These are phyloP conservation scores for Dendroctonus valens DNA, from an alignment of 1,140 invertebrate species.

Conservation along the genomic window DNA sequence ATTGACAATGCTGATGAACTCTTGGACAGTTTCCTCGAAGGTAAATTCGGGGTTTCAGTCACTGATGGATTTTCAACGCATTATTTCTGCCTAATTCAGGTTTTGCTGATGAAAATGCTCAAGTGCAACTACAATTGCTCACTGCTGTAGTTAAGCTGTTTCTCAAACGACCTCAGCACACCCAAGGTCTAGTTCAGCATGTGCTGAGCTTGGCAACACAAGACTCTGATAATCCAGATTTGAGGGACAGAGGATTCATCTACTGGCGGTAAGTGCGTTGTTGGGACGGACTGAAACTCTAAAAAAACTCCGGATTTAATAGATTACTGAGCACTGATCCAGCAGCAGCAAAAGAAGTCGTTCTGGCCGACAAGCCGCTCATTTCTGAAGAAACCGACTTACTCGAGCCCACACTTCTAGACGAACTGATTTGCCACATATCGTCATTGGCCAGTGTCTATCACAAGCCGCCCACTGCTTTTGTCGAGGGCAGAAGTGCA, in stretches of 20 bases:
- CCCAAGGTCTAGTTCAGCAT: slow-evolving; percentile 96
- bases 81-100: slow-evolving; percentile 47
- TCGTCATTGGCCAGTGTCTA: slow-evolving; percentile 98
- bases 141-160: slow-evolving; percentile 99
- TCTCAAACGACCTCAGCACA: slow-evolving; percentile 95
- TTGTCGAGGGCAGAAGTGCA: slow-evolving; percentile 79
- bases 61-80: background rate
- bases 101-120: slow-evolving; percentile 99
- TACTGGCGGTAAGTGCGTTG: slow-evolving; percentile 78
- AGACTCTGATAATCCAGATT: slow-evolving; percentile 99
- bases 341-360: slow-evolving; percentile 97
- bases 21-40: slow-evolving; percentile 96
- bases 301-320: slow-evolving; percentile 6
- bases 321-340: slow-evolving; percentile 94
- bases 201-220: slow-evolving; percentile 92
- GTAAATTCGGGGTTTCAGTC: background rate
- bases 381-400: slow-evolving; percentile 99
- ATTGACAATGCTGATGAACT: slow-evolving; percentile 99
- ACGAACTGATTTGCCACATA: slow-evolving; percentile 99
- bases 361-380: slow-evolving; percentile 98
- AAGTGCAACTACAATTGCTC: slow-evolving; percentile 95
- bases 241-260: slow-evolving; percentile 98
- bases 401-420: slow-evolving; percentile 94
- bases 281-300: background rate
- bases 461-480: slow-evolving; percentile 98